These are phyloP conservation scores for Imbricaverruca yamaguchii DNA, from an alignment of 2,888 invertebrate genomes.

Conservation along the genomic window DNA sequence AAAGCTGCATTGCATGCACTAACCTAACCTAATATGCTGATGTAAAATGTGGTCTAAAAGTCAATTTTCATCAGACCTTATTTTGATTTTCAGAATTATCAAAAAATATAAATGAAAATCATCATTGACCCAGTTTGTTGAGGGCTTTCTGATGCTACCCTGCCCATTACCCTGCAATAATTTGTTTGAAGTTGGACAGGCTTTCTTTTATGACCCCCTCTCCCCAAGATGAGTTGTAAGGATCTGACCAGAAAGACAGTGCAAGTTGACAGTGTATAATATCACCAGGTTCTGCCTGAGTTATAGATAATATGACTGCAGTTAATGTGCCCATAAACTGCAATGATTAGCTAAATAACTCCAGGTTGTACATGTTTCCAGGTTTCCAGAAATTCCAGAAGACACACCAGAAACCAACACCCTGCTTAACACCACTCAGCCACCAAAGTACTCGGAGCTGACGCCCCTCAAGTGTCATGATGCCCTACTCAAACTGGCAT, in stretches of 20 bases:
- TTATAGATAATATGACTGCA: neutral
- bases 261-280: neutral
- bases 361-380: conserved; percentile 35
- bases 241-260: too few relatives aligned
- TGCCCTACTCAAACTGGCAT: conserved; percentile 70
- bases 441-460: conserved; percentile 72
- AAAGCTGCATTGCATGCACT: too few relatives aligned
- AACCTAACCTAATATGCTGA: too few relatives aligned
- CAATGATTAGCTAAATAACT: neutral
- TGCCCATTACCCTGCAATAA: neutral
- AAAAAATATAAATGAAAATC: neutral
- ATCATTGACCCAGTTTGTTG: neutral
- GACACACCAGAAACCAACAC: conserved; percentile 69
- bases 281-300: neutral
- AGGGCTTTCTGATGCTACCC: neutral
- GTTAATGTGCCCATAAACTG: neutral
- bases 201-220: too few relatives aligned
- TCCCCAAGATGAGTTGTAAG: too few relatives aligned
- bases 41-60: too few relatives aligned
- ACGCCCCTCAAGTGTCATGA: conserved; percentile 77
- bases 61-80: neutral
- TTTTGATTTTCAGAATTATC: neutral
- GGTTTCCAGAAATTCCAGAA: conserved; percentile 51
- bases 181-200: neutral
- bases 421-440: conserved; percentile 60